Conservation (phyloP, 2,888 invertebrate species). For the Cephus pygmeus region DNA sequence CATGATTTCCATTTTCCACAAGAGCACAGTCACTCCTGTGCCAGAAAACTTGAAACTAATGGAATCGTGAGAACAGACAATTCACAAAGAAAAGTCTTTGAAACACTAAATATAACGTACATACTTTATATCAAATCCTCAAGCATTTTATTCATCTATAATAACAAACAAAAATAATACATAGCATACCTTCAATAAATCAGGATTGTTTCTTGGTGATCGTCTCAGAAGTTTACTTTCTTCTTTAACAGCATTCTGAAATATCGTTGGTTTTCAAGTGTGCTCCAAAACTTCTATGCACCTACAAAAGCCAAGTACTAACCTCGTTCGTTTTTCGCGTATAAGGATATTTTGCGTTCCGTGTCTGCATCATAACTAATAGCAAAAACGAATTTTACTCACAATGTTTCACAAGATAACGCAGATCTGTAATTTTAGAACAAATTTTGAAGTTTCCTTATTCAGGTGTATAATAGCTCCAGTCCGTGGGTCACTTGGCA, state of each 20-base stretch:
- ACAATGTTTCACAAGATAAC: neutral
- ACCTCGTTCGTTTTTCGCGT: neutral
- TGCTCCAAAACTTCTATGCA: neutral
- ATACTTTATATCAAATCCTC: neutral
- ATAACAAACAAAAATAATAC: neutral
- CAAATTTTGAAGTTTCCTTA: neutral
- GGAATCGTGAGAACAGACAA: neutral
- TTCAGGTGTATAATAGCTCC: neutral
- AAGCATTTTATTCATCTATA: neutral
- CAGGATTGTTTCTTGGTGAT: constrained; percentile 40
- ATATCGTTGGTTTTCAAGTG: neutral
- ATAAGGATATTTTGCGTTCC: neutral
- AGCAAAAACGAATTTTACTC: neutral
- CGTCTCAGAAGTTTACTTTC: constrained; percentile 29
- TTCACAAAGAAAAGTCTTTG: neutral
- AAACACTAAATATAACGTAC: neutral
- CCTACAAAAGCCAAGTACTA: neutral
- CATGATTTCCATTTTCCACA: too few species aligned
- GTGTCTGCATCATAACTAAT: neutral
- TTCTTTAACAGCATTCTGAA: constrained; percentile 21
- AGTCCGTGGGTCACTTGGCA: neutral
- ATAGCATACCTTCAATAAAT: constrained; percentile 36
- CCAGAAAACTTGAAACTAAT: too few species aligned
- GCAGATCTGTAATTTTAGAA: neutral
- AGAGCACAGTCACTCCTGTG: too few species aligned